phyloP scores from a whole-genome alignment of 2,888 invertebrate species.

The Trichopoda pennipes region DNA sequence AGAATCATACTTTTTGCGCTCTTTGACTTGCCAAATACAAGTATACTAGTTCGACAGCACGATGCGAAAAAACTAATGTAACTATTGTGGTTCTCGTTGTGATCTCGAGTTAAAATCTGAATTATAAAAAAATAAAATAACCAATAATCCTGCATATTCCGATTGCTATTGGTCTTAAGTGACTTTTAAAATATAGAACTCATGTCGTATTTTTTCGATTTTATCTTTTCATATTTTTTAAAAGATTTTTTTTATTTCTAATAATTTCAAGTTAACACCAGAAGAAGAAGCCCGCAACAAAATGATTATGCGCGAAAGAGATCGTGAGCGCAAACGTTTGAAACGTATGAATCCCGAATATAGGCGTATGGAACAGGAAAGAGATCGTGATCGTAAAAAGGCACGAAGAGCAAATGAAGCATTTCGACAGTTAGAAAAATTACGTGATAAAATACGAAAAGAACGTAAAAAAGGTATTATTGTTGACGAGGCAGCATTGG shows the following conservation, averaged over 20 bases:
- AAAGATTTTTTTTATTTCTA: conserved; percentile 20
- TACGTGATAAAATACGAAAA: conserved; percentile 79
- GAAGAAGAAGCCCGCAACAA: conserved; percentile 78
- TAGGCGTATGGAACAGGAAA: conserved; percentile 77
- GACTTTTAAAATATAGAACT: too few relatives aligned
- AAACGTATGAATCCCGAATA: conserved; percentile 79
- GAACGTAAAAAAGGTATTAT: conserved; percentile 78
- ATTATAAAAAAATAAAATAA: too few relatives aligned
- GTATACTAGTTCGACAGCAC: too few relatives aligned
- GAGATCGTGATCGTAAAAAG: conserved; percentile 79
- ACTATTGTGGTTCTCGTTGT: too few relatives aligned
- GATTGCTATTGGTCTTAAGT: too few relatives aligned
- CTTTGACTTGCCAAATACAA: too few relatives aligned
- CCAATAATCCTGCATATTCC: too few relatives aligned
- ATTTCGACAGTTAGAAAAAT: conserved; percentile 77
- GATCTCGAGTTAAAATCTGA: too few relatives aligned
- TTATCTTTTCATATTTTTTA: background rate
- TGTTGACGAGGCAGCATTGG: conserved; percentile 75
- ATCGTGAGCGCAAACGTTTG: conserved; percentile 79
- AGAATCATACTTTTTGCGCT: too few relatives aligned
- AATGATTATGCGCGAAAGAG: conserved; percentile 78
- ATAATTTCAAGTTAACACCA: conserved; percentile 76
- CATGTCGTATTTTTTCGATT: too few relatives aligned
- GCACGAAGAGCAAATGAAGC: conserved; percentile 78
- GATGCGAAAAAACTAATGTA: too few relatives aligned